phyloP scores from a whole-genome alignment of 2,888 invertebrate genomes.

The Epinotia bilunana region DNA sequence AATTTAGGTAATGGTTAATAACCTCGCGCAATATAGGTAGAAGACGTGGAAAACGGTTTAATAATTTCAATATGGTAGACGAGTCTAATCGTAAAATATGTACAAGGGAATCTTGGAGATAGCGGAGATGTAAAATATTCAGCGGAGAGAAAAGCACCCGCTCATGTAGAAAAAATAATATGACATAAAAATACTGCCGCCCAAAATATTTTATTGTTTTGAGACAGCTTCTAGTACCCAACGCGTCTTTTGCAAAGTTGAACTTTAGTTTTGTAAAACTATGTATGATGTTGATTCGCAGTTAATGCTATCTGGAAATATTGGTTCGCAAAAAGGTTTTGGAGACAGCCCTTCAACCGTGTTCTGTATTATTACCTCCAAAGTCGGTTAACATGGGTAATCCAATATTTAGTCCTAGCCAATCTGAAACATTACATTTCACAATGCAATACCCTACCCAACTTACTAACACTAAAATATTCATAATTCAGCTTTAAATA shows the following conservation, averaged over 20 bases:
- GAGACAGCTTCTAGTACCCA: background rate
- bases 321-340: background rate
- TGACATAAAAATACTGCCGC: slow-evolving; percentile 46
- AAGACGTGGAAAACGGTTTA: slow-evolving; percentile 6
- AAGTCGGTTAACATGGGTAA: no score
- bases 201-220: slow-evolving; percentile 14
- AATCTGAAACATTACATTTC: no score
- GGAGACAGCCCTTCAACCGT: background rate
- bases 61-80: slow-evolving; percentile 50
- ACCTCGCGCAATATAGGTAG: background rate
- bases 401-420: no score
- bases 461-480: no score
- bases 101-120: slow-evolving; percentile 62
- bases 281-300: background rate
- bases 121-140: slow-evolving; percentile 62
- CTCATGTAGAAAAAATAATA: slow-evolving; percentile 48
- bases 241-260: background rate
- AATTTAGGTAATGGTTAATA: slow-evolving; percentile 21
- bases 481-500: no score
- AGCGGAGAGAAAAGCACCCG: slow-evolving; percentile 48
- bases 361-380: background rate
- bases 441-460: no score
- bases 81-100: slow-evolving; percentile 60
- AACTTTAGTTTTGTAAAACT: no score
- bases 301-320: background rate